phyloP scores from a whole-genome alignment of 2,113 vertebrate genomes.

The Zapus hudsonius region DNA sequence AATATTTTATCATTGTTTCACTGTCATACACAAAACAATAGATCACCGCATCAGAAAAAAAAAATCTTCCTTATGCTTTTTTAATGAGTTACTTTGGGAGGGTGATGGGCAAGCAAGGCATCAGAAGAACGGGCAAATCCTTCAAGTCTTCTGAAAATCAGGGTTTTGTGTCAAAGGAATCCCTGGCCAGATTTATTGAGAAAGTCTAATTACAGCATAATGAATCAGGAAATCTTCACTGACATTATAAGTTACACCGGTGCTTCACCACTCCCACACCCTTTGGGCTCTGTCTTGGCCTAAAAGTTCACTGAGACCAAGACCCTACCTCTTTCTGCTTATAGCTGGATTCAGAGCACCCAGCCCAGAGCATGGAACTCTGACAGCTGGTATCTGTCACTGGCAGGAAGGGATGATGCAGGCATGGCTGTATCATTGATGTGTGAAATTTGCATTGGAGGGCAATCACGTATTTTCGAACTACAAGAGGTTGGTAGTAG shows the following conservation, averaged over 20 bases:
- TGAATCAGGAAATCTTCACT: not conserved
- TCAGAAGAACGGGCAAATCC: not conserved
- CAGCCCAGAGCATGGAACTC: not conserved
- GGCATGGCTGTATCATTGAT: not conserved
- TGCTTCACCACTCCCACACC: not conserved
- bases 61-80: slow-evolving; percentile 2
- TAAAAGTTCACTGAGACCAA: not conserved
- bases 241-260: not conserved
- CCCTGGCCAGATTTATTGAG: not conserved
- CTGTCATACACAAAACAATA: slow-evolving; percentile 34
- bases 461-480: not conserved
- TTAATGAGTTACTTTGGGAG: slow-evolving; percentile 39
- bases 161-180: not conserved
- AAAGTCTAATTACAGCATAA: not conserved
- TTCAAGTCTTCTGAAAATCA: slow-evolving; percentile 19
- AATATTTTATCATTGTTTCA: slow-evolving; percentile 42
- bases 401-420: not conserved
- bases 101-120: not conserved
- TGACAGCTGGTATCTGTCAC: not conserved
- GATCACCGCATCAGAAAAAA: not conserved
- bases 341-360: not conserved
- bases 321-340: not conserved
- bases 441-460: not conserved
- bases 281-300: not conserved
- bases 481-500: not conserved